Evolutionary conservation across 2,113 vertebrate species (phyloP).

Genomic region (Menura novaehollandiae): DNA sequence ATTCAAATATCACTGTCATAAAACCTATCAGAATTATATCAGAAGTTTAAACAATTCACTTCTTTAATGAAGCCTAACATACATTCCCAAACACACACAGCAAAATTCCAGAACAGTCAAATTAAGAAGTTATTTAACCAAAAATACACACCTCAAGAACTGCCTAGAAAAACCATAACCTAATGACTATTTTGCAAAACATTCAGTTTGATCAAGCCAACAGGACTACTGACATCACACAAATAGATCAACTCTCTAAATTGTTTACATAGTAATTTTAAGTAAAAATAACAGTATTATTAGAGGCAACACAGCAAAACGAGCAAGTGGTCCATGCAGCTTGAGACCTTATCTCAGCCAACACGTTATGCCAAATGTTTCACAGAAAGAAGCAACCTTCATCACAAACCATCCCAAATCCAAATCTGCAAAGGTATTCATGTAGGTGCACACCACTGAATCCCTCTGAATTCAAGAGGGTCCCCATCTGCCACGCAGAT

Average conservation of each 20-base stretch:
- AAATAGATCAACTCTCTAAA: slow-evolving; percentile 11
- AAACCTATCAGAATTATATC: background rate
- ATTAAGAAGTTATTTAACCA: background rate
- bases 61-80: background rate
- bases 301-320: background rate
- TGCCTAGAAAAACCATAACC: background rate
- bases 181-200: background rate
- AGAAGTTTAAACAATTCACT: background rate
- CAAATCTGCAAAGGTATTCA: background rate
- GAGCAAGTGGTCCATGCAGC: background rate
- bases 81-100: background rate
- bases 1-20: background rate
- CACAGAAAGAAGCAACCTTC: background rate
- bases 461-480: background rate
- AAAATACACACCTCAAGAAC: background rate
- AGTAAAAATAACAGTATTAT: background rate
- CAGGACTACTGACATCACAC: background rate
- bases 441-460: background rate
- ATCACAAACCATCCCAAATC: background rate
- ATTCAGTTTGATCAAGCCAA: background rate
- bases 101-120: background rate
- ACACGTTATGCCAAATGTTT: background rate
- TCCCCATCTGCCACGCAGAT: background rate
- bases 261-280: background rate
- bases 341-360: background rate